phyloP scores from a whole-genome alignment of 2,113 vertebrate species.

The Chionis minor region DNA sequence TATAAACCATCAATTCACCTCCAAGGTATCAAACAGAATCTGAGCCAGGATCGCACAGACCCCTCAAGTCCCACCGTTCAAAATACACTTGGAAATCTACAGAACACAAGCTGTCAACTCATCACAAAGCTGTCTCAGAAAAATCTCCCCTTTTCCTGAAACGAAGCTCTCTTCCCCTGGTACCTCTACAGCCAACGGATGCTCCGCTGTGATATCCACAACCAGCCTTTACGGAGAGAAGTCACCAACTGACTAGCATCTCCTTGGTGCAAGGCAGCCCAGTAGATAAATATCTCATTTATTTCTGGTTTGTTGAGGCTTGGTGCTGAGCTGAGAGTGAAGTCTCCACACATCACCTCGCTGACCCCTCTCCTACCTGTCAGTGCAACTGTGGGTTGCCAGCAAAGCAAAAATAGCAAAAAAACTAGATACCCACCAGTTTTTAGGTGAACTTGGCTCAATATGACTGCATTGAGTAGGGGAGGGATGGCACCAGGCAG shows the following conservation, averaged over 20 bases:
- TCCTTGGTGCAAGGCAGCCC: background rate
- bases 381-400: accelerated
- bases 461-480: background rate
- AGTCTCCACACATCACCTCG: no score
- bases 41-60: background rate
- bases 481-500: background rate
- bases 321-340: background rate
- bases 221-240: background rate
- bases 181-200: no score
- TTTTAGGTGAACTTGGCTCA: background rate
- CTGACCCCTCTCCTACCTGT: background rate
- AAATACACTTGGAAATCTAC: background rate
- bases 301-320: background rate
- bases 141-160: background rate
- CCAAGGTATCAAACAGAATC: background rate
- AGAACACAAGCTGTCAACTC: background rate
- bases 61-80: background rate
- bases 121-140: background rate
- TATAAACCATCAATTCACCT: background rate
- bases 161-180: background rate
- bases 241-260: background rate
- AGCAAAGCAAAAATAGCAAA: background rate
- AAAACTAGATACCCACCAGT: background rate
- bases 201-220: background rate
- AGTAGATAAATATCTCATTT: background rate